These are phyloP conservation scores for Zaprionus ghesquierei DNA, from an alignment of 1,140 invertebrate genomes.

Conservation along the genomic window DNA sequence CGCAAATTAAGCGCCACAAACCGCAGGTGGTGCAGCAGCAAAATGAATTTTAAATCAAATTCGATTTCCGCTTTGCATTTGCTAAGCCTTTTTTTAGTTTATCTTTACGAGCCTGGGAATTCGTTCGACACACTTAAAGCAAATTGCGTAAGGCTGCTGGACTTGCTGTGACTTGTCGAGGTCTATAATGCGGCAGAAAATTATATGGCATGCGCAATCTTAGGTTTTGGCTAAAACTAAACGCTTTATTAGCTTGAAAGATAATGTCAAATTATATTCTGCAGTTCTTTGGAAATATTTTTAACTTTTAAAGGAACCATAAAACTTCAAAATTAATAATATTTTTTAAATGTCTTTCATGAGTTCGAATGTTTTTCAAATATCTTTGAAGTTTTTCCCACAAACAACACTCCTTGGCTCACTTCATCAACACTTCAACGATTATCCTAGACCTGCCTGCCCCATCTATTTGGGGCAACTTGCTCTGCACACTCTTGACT, in stretches of 20 bases:
- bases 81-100: conserved; percentile 15
- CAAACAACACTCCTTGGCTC: not conserved
- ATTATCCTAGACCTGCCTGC: not conserved
- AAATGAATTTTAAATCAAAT: conserved; percentile 68
- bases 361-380: not conserved
- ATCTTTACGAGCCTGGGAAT: conserved; percentile 49
- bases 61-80: conserved; percentile 63
- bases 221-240: not conserved
- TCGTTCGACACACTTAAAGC: conserved; percentile 16
- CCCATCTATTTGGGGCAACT: not conserved
- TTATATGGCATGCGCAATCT: not conserved
- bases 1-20: conserved; percentile 57
- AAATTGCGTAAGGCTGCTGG: conserved; percentile 49
- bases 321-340: too few species aligned
- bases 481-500: conserved; percentile 41
- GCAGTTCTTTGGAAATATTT: not conserved
- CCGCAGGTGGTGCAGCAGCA: conserved; percentile 55
- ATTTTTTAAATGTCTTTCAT: too few species aligned
- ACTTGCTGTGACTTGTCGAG: not conserved
- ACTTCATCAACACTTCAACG: not conserved
- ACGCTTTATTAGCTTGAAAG: too few species aligned
- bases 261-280: too few species aligned
- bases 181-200: not conserved
- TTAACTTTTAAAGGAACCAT: too few species aligned
- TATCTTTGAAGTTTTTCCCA: not conserved